Conservation (phyloP, 1,140 invertebrate species). For the Telenomus remus region DNA sequence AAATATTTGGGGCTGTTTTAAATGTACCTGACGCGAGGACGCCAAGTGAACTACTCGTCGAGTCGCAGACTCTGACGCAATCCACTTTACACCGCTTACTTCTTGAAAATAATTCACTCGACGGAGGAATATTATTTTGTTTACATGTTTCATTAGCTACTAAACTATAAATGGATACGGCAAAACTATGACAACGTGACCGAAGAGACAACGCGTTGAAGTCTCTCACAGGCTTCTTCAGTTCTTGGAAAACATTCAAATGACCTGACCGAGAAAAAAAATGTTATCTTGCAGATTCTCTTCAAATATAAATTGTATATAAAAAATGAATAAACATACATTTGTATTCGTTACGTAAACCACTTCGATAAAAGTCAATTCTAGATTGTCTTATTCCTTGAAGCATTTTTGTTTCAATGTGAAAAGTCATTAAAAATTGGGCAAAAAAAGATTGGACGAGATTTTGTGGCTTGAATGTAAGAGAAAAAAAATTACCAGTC, state of each 20-base stretch:
- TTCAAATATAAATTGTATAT: no score
- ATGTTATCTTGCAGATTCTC: not conserved
- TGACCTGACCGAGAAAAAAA: not conserved
- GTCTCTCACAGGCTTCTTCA: not conserved
- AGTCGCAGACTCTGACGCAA: not conserved
- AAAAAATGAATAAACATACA: no score
- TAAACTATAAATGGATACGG: conserved; percentile 5
- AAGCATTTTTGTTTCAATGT: no score
- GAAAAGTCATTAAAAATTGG: not conserved
- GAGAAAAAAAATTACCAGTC: conserved; percentile 69
- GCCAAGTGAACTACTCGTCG: not conserved
- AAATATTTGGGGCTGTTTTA: not conserved
- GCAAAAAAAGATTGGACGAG: not conserved
- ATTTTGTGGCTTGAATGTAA: conserved; percentile 10
- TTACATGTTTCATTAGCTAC: conserved; percentile 4
- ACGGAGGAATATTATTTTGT: conserved; percentile 3
- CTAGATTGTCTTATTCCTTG: no score
- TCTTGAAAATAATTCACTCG: conserved; percentile 2
- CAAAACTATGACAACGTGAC: not conserved
- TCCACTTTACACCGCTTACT: conserved; percentile 2
- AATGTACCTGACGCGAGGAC: not conserved
- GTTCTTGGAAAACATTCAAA: not conserved
- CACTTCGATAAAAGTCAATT: no score
- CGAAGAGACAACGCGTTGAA: not conserved
- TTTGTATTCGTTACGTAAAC: no score